These are phyloP conservation scores for Cladopsammia gracilis DNA, from an alignment of 64 coral and sea anemone genomes.

Conservation along the genomic window DNA sequence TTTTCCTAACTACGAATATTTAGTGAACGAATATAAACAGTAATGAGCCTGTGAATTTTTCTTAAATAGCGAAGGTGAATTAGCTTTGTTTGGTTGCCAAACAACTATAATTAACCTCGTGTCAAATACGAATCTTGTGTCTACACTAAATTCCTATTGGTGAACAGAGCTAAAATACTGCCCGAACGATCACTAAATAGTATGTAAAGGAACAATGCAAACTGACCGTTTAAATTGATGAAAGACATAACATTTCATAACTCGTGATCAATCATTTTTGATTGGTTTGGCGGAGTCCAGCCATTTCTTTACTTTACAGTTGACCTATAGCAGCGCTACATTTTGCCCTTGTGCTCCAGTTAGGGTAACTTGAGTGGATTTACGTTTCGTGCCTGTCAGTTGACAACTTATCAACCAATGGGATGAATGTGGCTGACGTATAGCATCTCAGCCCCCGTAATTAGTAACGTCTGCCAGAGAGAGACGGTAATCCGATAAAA, in stretches of 20 bases:
- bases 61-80: background rate
- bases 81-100: background rate
- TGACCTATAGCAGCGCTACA: background rate
- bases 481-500: conserved; percentile 90
- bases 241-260: background rate
- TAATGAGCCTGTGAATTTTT: background rate
- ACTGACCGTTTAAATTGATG: background rate
- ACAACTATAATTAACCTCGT: background rate
- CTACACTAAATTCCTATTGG: background rate
- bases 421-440: conserved; percentile 60
- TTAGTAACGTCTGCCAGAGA: conserved; percentile 79
- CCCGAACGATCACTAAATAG: conserved; percentile 18
- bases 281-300: conserved; percentile 23
- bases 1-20: no score
- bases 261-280: conserved; percentile 29
- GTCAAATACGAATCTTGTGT: background rate
- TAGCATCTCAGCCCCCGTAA: conserved; percentile 69
- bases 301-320: conserved; percentile 9
- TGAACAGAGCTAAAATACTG: background rate
- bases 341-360: conserved; percentile 3
- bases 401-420: conserved; percentile 69
- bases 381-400: conserved; percentile 71
- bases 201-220: conserved; percentile 22
- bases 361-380: conserved; percentile 67
- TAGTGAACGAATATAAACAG: no score